A percentile compares a stretch with the other conserved stretches of the same genome.
Conservation (phyloP, 1,140 invertebrate species). For the Delia radicum region DNA sequence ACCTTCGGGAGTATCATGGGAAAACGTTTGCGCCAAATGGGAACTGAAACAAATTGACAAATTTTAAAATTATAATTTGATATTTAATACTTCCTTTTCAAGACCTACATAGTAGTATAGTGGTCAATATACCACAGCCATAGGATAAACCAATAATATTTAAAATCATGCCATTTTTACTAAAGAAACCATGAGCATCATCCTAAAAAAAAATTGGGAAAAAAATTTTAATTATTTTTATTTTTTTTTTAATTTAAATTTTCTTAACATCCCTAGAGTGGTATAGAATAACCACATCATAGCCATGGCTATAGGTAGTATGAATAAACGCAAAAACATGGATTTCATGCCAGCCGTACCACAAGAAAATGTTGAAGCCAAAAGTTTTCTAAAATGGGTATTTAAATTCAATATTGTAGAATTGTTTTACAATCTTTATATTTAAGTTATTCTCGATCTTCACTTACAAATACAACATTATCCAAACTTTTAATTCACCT, state of each 20-base stretch:
- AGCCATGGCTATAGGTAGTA: conserved; percentile 75
- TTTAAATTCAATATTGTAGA: not conserved
- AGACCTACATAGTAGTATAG: conserved; percentile 75
- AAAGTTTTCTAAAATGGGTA: conserved; percentile 63
- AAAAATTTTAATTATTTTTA: not conserved
- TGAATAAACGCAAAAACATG: conserved; percentile 70
- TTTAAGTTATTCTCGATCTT: too few species aligned
- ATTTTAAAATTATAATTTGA: not conserved
- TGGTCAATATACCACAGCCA: conserved; percentile 76
- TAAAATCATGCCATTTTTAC: conserved; percentile 77
- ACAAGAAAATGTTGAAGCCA: conserved; percentile 75
- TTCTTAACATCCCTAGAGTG: conserved; percentile 59
- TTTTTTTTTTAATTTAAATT: not conserved
- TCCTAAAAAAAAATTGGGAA: conserved; percentile 56
- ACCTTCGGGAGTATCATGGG: conserved; percentile 85
- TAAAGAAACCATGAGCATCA: conserved; percentile 73
- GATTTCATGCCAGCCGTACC: conserved; percentile 72
- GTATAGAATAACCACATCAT: conserved; percentile 81
- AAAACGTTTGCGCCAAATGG: conserved; percentile 84
- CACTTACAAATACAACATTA: conserved; percentile 76
- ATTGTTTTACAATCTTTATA: too few species aligned
- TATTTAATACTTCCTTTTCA: not conserved
- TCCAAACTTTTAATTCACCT: conserved; percentile 68
- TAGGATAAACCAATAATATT: conserved; percentile 78
- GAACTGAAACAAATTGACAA: conserved; percentile 59